Base-by-base conservation (phyloP, 2,888 invertebrate genomes). In the Lasioglossum oenotherae region DNA sequence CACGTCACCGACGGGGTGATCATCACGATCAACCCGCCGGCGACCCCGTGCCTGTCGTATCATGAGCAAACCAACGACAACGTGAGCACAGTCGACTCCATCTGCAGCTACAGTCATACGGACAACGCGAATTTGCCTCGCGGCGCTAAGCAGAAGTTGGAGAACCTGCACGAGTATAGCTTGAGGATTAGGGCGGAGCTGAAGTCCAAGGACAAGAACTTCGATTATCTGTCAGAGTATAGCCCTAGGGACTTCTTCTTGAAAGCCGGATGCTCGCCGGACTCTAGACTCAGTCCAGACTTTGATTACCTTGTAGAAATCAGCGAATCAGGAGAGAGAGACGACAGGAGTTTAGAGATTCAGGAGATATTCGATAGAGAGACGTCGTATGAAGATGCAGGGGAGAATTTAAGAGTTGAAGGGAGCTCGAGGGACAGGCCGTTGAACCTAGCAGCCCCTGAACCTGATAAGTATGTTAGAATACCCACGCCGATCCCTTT, bases 111-210 rank as follows among this genome's bases (percentile, higher is more conserved):
- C 82, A 93, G 92, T 60, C 94, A 93, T 82, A 91, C 93, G 14
- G 88, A 80, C 44, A 91, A 91, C 41, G 86, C 88, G 31, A 90
- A 89, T 8, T 80, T 94, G 31, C 90, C 94, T 14, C 89, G 87
- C 16, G 80, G 90, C 81, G 93, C 91, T 41, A 92, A 87, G 80
- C 90, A 89, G 78, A 94, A 94, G 82, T 84, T 94, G 82, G 94
- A 94, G 84, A 94, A 94, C 82, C 89, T 94, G 27, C 94, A 94
- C 84, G 94, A 94, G 74, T 94, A 94, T 85, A 94, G 94, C 80
- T 75, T 94, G 75, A 81, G 93, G 38, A 91, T 94, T n/a, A 88
- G 93, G 67, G 90, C 92, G 78, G 93, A 94, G 81, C 84, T 94
- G 4, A 91, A 92, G 5, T 92, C 92, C 12, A 81, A 90, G 76